phyloP scores from a whole-genome alignment of 2,888 invertebrate species.

The Balanococcus diminutus region DNA sequence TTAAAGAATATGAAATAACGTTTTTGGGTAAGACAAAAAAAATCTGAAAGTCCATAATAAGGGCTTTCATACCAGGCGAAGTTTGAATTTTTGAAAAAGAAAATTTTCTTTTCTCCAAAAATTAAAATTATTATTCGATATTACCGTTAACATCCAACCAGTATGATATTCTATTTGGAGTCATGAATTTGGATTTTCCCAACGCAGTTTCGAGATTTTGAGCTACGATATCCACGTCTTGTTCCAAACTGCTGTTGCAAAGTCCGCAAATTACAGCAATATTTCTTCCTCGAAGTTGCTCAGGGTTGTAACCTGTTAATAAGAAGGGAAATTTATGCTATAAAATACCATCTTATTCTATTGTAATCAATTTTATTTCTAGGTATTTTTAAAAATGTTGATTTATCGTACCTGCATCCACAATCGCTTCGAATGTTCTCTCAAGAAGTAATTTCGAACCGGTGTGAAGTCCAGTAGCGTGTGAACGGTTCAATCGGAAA shows the following conservation, averaged over 20 bases:
- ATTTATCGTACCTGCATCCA: conserved; percentile 66
- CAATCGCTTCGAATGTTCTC: conserved; percentile 63
- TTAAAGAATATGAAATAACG: too few relatives aligned
- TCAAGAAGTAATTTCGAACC: conserved; percentile 63
- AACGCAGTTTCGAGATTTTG: conserved; percentile 69
- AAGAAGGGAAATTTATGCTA: too few relatives aligned
- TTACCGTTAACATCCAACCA: conserved; percentile 67
- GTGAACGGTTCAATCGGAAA: conserved; percentile 58
- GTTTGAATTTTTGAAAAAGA: too few relatives aligned
- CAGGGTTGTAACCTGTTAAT: conserved; percentile 64
- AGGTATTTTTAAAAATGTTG: too few relatives aligned
- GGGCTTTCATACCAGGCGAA: too few relatives aligned
- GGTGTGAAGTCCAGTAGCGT: conserved; percentile 63
- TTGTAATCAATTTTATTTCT: too few relatives aligned
- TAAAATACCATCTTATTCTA: too few relatives aligned
- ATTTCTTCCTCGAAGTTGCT: conserved; percentile 62
- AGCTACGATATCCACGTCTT: conserved; percentile 62
- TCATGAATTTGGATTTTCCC: conserved; percentile 69
- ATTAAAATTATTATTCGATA: background rate
- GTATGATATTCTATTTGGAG: conserved; percentile 69
- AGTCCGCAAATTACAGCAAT: conserved; percentile 61
- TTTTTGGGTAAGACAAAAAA: too few relatives aligned
- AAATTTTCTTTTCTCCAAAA: too few relatives aligned
- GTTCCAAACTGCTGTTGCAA: conserved; percentile 61
- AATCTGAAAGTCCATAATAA: too few relatives aligned